phyloP scores from a whole-genome alignment of 2,797 vertebrate species.

The Enteromius thamalakanensis region DNA sequence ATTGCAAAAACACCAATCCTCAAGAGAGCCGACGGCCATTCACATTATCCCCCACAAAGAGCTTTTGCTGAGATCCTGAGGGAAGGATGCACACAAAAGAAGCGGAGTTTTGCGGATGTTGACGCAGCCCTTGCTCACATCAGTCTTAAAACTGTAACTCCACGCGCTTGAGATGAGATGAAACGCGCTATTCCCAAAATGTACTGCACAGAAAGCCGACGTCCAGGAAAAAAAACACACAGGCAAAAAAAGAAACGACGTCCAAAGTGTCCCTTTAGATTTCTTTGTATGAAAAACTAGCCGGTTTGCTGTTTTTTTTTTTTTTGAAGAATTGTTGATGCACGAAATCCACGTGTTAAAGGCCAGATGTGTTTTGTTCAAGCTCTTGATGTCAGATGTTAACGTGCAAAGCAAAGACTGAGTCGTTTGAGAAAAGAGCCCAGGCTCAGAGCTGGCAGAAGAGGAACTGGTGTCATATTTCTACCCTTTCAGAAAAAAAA shows the following conservation, averaged over 20 bases:
- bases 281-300: neutral
- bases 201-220: neutral
- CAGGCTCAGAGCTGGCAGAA: constrained; percentile 68
- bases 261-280: neutral
- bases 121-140: constrained; percentile 31
- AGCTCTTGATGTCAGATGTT: constrained; percentile 36
- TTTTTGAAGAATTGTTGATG: neutral
- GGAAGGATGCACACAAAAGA: constrained; percentile 37
- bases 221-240: constrained; percentile 50
- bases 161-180: neutral
- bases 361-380: neutral
- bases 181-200: constrained; percentile 1
- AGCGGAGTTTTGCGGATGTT: constrained; percentile 39
- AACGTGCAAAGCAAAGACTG: constrained; percentile 55
- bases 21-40: constrained; percentile 45
- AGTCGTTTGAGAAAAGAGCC: constrained; percentile 65
- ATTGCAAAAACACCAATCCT: constrained; percentile 33
- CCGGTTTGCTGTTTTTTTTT: neutral
- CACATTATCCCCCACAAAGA: constrained; percentile 53
- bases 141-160: neutral
- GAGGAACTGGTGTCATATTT: constrained; percentile 78
- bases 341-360: neutral
- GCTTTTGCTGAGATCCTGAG: constrained; percentile 6
- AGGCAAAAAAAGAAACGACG: neutral
- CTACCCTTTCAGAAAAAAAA: constrained; percentile 65